phyloP scores from a whole-genome alignment of 2,888 invertebrate species.

The Altica lythri region DNA sequence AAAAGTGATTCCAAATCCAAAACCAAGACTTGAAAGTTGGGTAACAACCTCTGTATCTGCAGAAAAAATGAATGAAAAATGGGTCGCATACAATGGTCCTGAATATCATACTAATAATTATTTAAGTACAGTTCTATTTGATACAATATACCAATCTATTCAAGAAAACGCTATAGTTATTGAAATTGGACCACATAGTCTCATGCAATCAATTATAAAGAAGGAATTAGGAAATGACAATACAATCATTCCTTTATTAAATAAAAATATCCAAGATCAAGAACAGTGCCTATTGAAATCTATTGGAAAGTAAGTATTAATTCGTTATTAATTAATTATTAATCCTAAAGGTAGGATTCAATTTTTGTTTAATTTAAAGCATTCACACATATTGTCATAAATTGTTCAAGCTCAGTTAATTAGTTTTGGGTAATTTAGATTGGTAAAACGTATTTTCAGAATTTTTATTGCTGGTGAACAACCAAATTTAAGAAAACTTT shows the following conservation, averaged over 20 bases:
- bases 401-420: too few species aligned
- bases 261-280: constrained; percentile 68
- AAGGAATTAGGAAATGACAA: constrained; percentile 69
- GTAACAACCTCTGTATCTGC: constrained; percentile 71
- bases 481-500: constrained; percentile 73
- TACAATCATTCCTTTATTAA: constrained; percentile 71
- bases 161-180: constrained; percentile 78
- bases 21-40: constrained; percentile 76
- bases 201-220: constrained; percentile 79
- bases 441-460: not conserved
- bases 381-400: too few species aligned
- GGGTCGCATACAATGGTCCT: constrained; percentile 69
- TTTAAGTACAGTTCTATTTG: constrained; percentile 68
- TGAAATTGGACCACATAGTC: constrained; percentile 84
- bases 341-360: too few species aligned
- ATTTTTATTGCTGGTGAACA: constrained; percentile 65
- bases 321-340: too few species aligned
- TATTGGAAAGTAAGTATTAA: constrained; percentile 42
- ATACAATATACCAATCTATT: constrained; percentile 76
- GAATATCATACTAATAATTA: constrained; percentile 89
- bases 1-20: constrained; percentile 68
- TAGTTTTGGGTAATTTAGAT: not conserved
- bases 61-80: constrained; percentile 68
- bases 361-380: too few species aligned
- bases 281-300: constrained; percentile 53